Evolutionary conservation across 2,797 vertebrate species (phyloP), one percentile per base, ranked within the genome.

Genomic region (Chanos chanos): DNA sequence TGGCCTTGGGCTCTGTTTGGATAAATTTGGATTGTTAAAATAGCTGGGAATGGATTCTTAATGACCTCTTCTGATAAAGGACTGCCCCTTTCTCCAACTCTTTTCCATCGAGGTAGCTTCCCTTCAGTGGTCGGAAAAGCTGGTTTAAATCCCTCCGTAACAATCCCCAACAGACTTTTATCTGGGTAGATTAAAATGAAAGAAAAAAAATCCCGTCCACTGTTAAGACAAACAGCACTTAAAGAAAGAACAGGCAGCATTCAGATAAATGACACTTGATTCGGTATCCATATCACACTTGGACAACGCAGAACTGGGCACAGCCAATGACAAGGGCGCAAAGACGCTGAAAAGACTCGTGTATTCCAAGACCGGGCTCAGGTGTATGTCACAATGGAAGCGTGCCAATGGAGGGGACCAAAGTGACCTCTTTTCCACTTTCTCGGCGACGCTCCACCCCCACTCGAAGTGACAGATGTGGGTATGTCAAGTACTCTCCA

Each of bases 401-500:
- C 34, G 10, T 30, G 39, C 19, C 7, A 22, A 49, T 9, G 37
- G 10, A 50, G 5, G 21, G 13, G 21, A 41, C 13, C 30, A 53
- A 12, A 22, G 45, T 33, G 48, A 58, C 15, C 34, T 58, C 52
- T 27, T 25, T 10, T 10, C 28, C 19, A 2, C 10, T 33, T 36
- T 5, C n/a, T 13, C 15, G 45, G 4, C 9, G 22, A 30, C 31
- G 8, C 1, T 10, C 13, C 16, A 27, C 40, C 25, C 6, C 28
- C 7, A 6, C 28, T 37, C 41, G 19, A 40, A 13, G 8, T 15
- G 5, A 48, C 61, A 64, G 45, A 68, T 30, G 9, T 55, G 16
- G 51, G 15, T 41, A 41, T 22, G 19, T n/a, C n/a, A n/a, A n/a
- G n/a, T 21, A 21, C 19, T 3, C 3, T 43, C 18, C 39, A 41